phyloP scores from a whole-genome alignment of 2,113 vertebrate species.

The Laterallus jamaicensis region DNA sequence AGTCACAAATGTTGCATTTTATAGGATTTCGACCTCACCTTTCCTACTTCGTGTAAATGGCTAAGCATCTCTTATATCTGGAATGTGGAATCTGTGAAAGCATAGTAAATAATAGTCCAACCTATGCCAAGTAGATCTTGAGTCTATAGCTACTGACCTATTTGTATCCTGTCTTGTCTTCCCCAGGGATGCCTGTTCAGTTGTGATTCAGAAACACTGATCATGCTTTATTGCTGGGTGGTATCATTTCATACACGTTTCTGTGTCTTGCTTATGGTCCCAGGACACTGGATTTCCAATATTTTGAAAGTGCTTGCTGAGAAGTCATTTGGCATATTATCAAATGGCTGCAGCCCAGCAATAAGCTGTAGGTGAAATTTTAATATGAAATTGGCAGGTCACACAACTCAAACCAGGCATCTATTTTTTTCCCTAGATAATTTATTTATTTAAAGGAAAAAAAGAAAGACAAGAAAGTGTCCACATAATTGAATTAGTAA shows the following conservation, averaged over 20 bases:
- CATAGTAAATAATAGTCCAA: neutral
- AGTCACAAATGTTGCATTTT: neutral
- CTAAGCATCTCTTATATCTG: neutral
- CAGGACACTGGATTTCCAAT: neutral
- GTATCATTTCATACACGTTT: conserved; percentile 17
- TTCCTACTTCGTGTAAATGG: neutral
- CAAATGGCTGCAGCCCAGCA: neutral
- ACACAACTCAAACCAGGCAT: rapidly evolving
- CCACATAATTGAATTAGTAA: neutral
- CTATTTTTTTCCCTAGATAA: neutral
- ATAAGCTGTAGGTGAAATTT: conserved; percentile 11
- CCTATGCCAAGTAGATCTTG: neutral
- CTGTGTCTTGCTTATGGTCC: neutral
- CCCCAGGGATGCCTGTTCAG: neutral
- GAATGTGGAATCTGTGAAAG: neutral
- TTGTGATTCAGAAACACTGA: neutral
- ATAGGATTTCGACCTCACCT: neutral
- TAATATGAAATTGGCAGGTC: neutral
- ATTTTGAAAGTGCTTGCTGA: neutral
- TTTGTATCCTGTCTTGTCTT: neutral
- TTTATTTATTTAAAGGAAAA: neutral
- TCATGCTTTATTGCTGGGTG: neutral
- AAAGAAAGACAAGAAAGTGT: neutral
- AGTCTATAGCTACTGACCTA: neutral
- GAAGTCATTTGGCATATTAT: conserved; percentile 35